A percentile compares a stretch with the other conserved stretches of the same genome.
Conservation (phyloP, 2,113 vertebrate species). For the Acrocephalus kingi region DNA sequence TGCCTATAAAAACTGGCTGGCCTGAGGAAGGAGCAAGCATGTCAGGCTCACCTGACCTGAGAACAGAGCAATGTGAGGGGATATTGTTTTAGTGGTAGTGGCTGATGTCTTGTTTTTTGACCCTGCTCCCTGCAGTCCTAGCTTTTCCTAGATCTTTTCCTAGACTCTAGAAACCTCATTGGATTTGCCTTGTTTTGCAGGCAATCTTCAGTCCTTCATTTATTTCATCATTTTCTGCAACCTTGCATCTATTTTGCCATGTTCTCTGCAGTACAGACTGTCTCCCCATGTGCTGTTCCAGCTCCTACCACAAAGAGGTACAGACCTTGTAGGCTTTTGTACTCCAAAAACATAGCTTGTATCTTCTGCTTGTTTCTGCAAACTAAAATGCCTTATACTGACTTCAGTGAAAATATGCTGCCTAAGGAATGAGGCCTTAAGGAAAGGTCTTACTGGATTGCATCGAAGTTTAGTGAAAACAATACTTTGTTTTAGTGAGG, state of each 20-base stretch:
- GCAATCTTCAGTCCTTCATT: neutral
- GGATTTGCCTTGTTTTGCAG: neutral
- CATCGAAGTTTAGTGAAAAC: neutral
- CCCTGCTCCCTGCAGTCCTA: neutral
- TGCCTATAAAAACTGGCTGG: neutral
- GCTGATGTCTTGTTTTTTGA: neutral
- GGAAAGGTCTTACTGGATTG: neutral
- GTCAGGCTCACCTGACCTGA: neutral
- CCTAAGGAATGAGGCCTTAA: neutral
- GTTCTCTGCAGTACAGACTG: neutral
- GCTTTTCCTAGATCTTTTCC: neutral
- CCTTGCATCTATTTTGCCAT: neutral
- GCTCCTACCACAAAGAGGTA: neutral
- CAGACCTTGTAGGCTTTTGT: neutral
- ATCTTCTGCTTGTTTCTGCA: neutral
- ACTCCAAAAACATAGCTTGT: neutral
- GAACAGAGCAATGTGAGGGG: neutral
- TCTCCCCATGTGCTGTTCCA: neutral
- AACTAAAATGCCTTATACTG: neutral
- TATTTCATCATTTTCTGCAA: neutral
- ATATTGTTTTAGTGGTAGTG: neutral
- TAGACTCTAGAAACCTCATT: neutral
- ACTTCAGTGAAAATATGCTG: neutral
- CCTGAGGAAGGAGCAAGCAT: neutral
- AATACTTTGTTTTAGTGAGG: neutral